Percentiles rank a stretch among this genome's conserved stretches.
Conservation (phyloP, 1,140 invertebrate species). For the Kradibia gibbosae region DNA sequence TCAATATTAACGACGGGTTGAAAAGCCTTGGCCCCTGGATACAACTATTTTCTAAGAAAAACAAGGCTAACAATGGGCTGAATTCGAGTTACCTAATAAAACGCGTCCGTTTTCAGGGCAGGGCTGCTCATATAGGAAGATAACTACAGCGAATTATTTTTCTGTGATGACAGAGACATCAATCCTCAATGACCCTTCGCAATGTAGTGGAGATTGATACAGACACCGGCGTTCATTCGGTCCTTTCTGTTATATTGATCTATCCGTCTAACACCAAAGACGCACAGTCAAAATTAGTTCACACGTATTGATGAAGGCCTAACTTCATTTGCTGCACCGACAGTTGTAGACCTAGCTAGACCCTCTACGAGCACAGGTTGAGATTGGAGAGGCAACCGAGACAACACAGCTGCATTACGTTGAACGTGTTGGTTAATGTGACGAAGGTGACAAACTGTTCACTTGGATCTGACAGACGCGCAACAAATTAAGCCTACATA, state of each 20-base stretch:
- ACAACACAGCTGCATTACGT: background rate
- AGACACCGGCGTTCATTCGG: background rate
- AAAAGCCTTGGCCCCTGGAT: background rate
- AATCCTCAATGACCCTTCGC: background rate
- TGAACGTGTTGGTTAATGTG: background rate
- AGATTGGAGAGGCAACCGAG: background rate
- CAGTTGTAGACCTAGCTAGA: background rate
- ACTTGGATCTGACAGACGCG: background rate
- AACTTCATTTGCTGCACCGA: background rate
- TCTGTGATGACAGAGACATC: background rate
- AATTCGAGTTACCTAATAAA: background rate
- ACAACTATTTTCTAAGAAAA: background rate
- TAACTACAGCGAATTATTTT: background rate
- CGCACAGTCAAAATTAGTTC: conserved; percentile 6
- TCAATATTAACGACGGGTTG: background rate
- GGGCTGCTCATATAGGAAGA: too few species aligned
- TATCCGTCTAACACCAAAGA: background rate
- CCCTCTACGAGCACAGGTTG: background rate
- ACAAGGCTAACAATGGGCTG: background rate
- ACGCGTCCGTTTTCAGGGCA: background rate
- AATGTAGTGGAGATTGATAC: background rate
- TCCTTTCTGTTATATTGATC: conserved; percentile 7
- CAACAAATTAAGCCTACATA: background rate
- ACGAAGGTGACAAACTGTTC: background rate
- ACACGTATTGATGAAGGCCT: conserved; percentile 8